Conservation (phyloP, 2,888 invertebrate genomes). For the Acleris literana region DNA sequence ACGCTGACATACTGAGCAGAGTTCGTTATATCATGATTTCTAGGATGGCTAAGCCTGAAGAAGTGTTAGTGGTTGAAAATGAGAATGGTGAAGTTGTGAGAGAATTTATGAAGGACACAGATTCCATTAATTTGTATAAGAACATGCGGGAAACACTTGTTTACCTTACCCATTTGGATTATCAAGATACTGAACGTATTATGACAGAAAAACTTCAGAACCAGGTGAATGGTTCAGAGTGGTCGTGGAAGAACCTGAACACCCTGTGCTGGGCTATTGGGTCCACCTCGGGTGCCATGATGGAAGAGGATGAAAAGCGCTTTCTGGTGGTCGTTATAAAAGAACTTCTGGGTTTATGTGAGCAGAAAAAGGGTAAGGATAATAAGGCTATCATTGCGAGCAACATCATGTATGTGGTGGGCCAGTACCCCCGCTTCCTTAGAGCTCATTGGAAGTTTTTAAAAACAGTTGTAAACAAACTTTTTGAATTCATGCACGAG, state of each 20-base stretch:
- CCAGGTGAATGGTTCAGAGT: slow-evolving; percentile 99
- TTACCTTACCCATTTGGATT: slow-evolving; percentile 99
- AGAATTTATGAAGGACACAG: slow-evolving; percentile 99
- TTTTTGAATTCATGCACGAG: slow-evolving; percentile 99
- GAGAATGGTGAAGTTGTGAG: slow-evolving; percentile 99
- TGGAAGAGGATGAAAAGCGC: slow-evolving; percentile 99
- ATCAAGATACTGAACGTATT: slow-evolving; percentile 97
- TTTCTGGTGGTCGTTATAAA: slow-evolving; percentile 99
- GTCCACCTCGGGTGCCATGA: slow-evolving; percentile 99
- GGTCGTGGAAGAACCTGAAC: slow-evolving; percentile 99
- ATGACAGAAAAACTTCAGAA: slow-evolving; percentile 99
- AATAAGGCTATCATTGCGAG: slow-evolving; percentile 99
- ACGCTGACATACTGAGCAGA: slow-evolving; percentile 91
- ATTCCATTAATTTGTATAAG: slow-evolving; percentile 99
- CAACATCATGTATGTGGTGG: slow-evolving; percentile 99
- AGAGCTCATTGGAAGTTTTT: slow-evolving; percentile 99
- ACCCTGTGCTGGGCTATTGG: slow-evolving; percentile 99
- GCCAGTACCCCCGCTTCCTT: slow-evolving; percentile 99
- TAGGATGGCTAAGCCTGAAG: slow-evolving; percentile 99
- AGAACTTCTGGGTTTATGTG: slow-evolving; percentile 97
- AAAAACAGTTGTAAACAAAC: slow-evolving; percentile 99
- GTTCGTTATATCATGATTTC: slow-evolving; percentile 99
- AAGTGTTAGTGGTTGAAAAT: slow-evolving; percentile 99
- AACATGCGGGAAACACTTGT: slow-evolving; percentile 99
- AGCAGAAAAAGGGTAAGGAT: slow-evolving; percentile 99